These are phyloP conservation scores for Drosophila equinoxialis DNA, from an alignment of 1,140 invertebrate species.

Conservation along the genomic window DNA sequence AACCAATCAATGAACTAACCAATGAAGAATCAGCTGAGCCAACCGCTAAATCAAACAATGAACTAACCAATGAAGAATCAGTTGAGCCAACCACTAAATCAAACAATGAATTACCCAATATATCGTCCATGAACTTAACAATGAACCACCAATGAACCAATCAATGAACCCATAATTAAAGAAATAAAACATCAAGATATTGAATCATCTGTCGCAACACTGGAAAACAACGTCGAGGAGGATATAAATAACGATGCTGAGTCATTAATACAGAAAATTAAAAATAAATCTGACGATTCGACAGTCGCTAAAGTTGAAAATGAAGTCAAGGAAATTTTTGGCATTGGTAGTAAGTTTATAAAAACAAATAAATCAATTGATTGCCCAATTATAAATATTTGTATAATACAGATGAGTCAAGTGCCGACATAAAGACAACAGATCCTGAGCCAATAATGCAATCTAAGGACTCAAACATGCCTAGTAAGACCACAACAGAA, in stretches of 20 bases:
- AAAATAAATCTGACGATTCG: neutral
- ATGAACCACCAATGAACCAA: neutral
- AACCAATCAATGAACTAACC: no score
- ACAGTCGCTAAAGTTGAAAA: neutral
- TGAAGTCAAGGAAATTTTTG: slow-evolving; percentile 4
- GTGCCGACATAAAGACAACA: neutral
- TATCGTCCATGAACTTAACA: neutral
- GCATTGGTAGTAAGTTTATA: neutral
- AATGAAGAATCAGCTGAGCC: no score
- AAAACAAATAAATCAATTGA: neutral
- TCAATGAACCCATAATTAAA: neutral
- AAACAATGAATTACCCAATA: no score
- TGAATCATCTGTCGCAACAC: neutral
- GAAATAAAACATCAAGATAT: neutral
- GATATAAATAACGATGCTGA: neutral
- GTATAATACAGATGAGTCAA: neutral
- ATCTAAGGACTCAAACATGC: neutral
- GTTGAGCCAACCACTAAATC: no score
- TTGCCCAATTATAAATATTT: neutral
- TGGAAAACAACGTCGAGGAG: neutral
- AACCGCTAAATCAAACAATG: no score
- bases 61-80: neutral
- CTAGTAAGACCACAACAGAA: neutral
- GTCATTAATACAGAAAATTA: neutral
- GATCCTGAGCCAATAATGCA: neutral